These are phyloP conservation scores for Oreohelix idahoensis DNA, from an alignment of 1,140 invertebrate species.

Conservation along the genomic window DNA sequence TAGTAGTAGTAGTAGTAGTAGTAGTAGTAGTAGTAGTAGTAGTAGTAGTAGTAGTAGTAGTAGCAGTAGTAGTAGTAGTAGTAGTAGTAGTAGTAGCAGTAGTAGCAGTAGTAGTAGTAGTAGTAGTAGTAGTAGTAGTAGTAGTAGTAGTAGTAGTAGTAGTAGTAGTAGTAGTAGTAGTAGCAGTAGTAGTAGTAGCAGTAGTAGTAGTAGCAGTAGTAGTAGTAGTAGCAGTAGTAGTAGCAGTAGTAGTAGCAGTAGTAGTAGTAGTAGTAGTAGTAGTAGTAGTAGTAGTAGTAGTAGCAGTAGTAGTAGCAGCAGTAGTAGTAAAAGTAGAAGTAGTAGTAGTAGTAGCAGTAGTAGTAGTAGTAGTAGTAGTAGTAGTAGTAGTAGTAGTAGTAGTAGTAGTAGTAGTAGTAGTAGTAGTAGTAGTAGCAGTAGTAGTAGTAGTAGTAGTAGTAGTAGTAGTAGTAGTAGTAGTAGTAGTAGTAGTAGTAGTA, in stretches of 20 bases:
- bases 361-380: neutral
- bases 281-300: slow-evolving; percentile 9
- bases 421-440: slow-evolving; percentile 35
- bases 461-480: slow-evolving; percentile 37
- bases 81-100: slow-evolving; percentile 9
- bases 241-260: slow-evolving; percentile 10
- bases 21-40: slow-evolving; percentile 10
- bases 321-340: slow-evolving; percentile 26
- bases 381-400: slow-evolving; percentile 31
- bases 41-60: slow-evolving; percentile 9
- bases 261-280: slow-evolving; percentile 9
- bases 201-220: slow-evolving; percentile 9
- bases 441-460: slow-evolving; percentile 37
- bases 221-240: slow-evolving; percentile 9
- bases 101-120: slow-evolving; percentile 1
- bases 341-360: slow-evolving; percentile 40
- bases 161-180: slow-evolving; percentile 9
- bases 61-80: slow-evolving; percentile 10
- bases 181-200: slow-evolving; percentile 9
- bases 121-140: slow-evolving; percentile 10
- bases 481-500: slow-evolving; percentile 36
- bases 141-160: slow-evolving; percentile 9
- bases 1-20: neutral
- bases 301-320: slow-evolving; percentile 31
- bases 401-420: slow-evolving; percentile 36